A percentile compares a stretch with the other conserved stretches of the same genome.
Conservation (phyloP, 2,888 invertebrate genomes). For the Morpho deidamia region DNA sequence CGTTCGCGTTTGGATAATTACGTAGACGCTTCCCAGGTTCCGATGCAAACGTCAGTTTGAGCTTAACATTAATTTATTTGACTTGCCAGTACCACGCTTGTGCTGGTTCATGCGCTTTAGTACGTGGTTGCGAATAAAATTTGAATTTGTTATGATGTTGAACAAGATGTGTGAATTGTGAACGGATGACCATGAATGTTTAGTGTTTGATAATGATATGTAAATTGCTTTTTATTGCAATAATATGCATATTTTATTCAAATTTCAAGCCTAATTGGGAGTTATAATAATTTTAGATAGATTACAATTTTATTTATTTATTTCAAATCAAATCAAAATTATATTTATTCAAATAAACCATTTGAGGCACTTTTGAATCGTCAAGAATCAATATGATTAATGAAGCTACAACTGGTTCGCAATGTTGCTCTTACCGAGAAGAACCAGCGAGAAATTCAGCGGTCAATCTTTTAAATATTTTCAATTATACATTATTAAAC, state of each 20-base stretch:
- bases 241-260: slow-evolving; percentile 1
- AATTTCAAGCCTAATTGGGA: not conserved
- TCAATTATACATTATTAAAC: too few species aligned
- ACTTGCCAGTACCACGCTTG: slow-evolving; percentile 20
- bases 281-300: not conserved
- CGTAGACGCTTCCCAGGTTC: slow-evolving; percentile 63
- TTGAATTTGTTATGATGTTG: slow-evolving; percentile 20
- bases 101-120: slow-evolving; percentile 15
- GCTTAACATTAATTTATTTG: slow-evolving; percentile 30
- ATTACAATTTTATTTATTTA: too few species aligned
- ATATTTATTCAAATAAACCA: too few species aligned
- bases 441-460: too few species aligned
- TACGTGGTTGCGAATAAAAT: slow-evolving; percentile 9
- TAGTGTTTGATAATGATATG: not conserved
- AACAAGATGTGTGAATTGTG: slow-evolving; percentile 19
- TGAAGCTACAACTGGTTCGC: too few species aligned
- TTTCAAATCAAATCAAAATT: too few species aligned
- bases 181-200: slow-evolving; percentile 7
- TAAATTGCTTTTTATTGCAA: not conserved
- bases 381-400: too few species aligned
- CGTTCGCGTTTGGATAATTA: slow-evolving; percentile 70
- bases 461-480: too few species aligned
- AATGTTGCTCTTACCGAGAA: too few species aligned
- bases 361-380: too few species aligned
- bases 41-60: slow-evolving; percentile 56